phyloP scores from a whole-genome alignment of 2,797 vertebrate genomes.

The Notamacropus eugenii region DNA sequence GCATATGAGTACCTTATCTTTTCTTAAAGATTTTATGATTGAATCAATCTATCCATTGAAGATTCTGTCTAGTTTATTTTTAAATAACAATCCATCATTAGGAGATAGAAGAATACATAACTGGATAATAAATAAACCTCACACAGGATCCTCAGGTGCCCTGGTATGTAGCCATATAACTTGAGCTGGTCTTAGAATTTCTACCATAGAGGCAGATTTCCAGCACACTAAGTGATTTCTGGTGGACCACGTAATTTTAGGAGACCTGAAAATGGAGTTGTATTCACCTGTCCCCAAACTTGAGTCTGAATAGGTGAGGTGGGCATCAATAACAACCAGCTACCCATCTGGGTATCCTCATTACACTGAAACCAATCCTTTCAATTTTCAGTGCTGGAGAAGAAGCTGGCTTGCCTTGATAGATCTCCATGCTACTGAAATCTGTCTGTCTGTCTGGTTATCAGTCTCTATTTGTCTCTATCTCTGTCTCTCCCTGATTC shows the following conservation, averaged over 20 bases:
- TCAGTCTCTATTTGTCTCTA: background rate
- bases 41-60: conserved; percentile 62
- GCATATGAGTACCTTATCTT: conserved; percentile 38
- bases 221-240: background rate
- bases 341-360: background rate
- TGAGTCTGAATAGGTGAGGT: background rate
- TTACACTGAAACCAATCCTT: background rate
- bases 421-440: background rate
- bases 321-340: background rate
- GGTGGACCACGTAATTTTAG: background rate
- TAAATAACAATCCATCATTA: conserved; percentile 29
- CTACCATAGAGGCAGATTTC: background rate
- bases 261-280: background rate
- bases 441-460: background rate
- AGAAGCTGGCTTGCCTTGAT: background rate
- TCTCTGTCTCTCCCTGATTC: background rate
- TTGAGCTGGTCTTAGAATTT: background rate
- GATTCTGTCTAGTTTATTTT: conserved; percentile 47
- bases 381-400: background rate
- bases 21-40: conserved; percentile 74
- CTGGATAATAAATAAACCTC: background rate
- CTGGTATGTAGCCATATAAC: background rate
- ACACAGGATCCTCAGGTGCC: background rate
- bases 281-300: background rate
- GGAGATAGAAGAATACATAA: conserved; percentile 8